These are phyloP conservation scores for Clistopyga incitator DNA, from an alignment of 2,888 invertebrate species.

Conservation along the genomic window DNA sequence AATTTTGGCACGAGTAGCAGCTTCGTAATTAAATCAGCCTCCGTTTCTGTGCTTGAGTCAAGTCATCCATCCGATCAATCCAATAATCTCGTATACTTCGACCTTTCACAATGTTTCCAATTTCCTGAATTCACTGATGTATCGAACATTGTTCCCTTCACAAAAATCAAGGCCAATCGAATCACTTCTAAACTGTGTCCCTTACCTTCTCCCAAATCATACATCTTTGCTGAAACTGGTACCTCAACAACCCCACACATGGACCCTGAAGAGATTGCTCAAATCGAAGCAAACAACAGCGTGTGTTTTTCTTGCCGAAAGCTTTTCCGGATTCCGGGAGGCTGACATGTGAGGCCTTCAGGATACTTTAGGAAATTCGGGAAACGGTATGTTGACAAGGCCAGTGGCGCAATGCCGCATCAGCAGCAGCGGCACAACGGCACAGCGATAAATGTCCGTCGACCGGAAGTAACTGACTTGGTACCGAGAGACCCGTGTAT, in stretches of 20 bases:
- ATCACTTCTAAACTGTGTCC: too few relatives aligned
- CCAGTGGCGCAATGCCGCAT: conserved; percentile 42
- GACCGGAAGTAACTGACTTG: conserved; percentile 61
- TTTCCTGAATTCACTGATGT: too few relatives aligned
- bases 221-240: background rate
- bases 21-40: too few relatives aligned
- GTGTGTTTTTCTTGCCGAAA: background rate
- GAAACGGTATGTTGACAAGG: conserved; percentile 51
- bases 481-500: conserved; percentile 44
- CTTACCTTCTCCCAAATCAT: background rate
- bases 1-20: too few relatives aligned
- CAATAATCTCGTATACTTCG: too few relatives aligned
- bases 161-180: too few relatives aligned
- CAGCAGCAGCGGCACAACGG: conserved; percentile 4
- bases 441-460: conserved; percentile 56
- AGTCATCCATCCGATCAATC: too few relatives aligned
- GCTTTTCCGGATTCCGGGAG: conserved; percentile 14
- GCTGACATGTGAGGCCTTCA: background rate
- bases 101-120: too few relatives aligned
- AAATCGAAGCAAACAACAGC: background rate
- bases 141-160: too few relatives aligned
- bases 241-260: background rate
- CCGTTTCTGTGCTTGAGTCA: too few relatives aligned
- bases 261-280: conserved; percentile 5
- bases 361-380: conserved; percentile 18